phyloP scores from a whole-genome alignment of 2,888 invertebrate species.

The Eudemis profundana region DNA sequence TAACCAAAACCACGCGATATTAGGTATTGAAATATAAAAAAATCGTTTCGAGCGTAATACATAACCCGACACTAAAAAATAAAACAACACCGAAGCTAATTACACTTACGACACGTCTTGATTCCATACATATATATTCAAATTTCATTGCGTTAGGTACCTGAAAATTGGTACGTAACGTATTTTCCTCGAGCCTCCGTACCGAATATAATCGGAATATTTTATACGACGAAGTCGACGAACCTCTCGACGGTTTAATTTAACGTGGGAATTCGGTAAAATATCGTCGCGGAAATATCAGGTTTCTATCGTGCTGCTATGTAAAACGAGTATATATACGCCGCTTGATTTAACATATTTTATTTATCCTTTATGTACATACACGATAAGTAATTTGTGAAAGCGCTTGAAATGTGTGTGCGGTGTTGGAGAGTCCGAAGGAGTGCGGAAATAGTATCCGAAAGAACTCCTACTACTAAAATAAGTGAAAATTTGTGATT shows the following conservation, averaged over 20 bases:
- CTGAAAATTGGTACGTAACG: constrained; percentile 65
- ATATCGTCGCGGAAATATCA: background rate
- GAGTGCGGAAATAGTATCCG: too few species aligned
- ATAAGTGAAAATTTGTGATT: too few species aligned
- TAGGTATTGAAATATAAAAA: too few species aligned
- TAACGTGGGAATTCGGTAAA: constrained; percentile 18
- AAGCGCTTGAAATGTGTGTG: too few species aligned
- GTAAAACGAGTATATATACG: background rate
- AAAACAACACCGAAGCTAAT: background rate
- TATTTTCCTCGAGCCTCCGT: constrained; percentile 52
- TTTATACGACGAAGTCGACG: constrained; percentile 14
- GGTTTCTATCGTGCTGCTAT: background rate
- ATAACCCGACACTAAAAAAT: background rate
- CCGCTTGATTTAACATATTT: constrained; percentile 1
- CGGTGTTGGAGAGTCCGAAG: too few species aligned
- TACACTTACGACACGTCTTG: background rate
- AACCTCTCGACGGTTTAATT: constrained; percentile 28
- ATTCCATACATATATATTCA: constrained; percentile 60
- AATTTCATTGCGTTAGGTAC: constrained; percentile 67
- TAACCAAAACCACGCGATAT: too few species aligned
- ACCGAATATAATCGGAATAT: constrained; percentile 47
- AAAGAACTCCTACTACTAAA: too few species aligned
- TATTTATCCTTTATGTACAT: background rate
- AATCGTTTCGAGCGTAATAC: background rate
- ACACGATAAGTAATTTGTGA: too few species aligned